A percentile compares a stretch with the other conserved stretches of the same genome.
These are phyloP conservation scores for Stictonetta naevosa DNA, from an alignment of 2,113 vertebrate species.

Conservation along the genomic window DNA sequence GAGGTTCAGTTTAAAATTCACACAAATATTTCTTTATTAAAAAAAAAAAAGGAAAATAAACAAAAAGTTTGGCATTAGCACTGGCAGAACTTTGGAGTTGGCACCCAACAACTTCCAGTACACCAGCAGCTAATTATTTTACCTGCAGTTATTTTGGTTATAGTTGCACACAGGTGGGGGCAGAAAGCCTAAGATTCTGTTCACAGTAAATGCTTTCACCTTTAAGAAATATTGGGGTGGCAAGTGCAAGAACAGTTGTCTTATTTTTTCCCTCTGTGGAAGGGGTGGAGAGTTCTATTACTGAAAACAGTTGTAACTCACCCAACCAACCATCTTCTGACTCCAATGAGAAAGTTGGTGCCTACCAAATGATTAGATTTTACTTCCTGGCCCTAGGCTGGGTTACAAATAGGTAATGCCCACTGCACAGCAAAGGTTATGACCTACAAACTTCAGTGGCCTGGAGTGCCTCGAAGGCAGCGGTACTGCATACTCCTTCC, in stretches of 20 bases:
- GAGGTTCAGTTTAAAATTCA: not conserved
- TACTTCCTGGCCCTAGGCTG: not conserved
- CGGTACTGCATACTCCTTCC: not conserved
- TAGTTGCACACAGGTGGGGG: accelerated
- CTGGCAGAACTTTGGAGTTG: not conserved
- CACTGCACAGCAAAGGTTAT: not conserved
- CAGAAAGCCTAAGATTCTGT: not conserved
- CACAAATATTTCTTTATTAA: slow-evolving; percentile 19
- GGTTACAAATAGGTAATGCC: not conserved
- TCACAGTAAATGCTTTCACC: not conserved
- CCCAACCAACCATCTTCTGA: not conserved
- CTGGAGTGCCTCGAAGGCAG: not conserved
- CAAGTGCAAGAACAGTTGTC: not conserved
- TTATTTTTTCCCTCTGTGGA: not conserved
- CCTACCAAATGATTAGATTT: not conserved
- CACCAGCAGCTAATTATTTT: not conserved
- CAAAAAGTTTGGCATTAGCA: not conserved
- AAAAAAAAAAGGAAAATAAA: not conserved
- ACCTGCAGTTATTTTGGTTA: not conserved
- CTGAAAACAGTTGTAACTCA: not conserved
- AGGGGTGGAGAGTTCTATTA: not conserved
- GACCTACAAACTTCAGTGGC: not conserved
- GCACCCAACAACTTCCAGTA: not conserved
- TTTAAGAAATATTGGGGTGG: not conserved
- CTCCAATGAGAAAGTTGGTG: not conserved